Evolutionary conservation across 2,113 vertebrate species (phyloP).

Genomic region (Thalassarche chlororhynchos): DNA sequence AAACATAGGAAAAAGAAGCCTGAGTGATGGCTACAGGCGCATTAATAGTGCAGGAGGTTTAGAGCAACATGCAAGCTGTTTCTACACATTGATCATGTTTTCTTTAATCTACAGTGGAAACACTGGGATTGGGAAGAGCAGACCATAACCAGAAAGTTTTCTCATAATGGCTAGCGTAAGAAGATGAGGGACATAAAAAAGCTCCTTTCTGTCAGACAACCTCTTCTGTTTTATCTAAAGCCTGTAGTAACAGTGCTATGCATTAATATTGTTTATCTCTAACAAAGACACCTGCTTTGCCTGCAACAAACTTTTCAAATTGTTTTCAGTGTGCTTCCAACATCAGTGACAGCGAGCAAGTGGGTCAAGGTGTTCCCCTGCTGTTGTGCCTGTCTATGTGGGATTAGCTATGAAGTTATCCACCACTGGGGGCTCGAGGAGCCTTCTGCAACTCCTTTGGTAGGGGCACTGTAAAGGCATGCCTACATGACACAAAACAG

Average conservation of each 20-base stretch:
- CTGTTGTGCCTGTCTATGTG: neutral
- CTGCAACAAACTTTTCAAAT: neutral
- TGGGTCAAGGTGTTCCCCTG: neutral
- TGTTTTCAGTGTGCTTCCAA: neutral
- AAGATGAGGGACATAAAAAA: neutral
- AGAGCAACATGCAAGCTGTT: neutral
- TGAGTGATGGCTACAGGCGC: neutral
- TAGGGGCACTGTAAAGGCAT: neutral
- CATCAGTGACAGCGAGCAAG: rapidly evolving
- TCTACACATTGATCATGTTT: neutral
- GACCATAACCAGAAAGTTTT: neutral
- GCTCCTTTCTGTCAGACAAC: neutral
- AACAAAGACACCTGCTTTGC: neutral
- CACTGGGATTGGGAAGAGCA: neutral
- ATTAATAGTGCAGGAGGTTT: neutral
- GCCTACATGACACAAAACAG: neutral
- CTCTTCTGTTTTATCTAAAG: neutral
- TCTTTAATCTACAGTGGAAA: neutral
- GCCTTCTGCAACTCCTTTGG: neutral
- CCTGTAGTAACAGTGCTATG: neutral
- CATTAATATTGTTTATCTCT: neutral
- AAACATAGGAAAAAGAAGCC: neutral
- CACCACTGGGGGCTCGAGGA: rapidly evolving
- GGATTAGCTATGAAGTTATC: too few species aligned
- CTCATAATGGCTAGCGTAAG: neutral